Percentiles rank a stretch among this genome's conserved stretches.
These are phyloP conservation scores for Halesus radiatus DNA, from an alignment of 1,140 invertebrate genomes.

Conservation along the genomic window DNA sequence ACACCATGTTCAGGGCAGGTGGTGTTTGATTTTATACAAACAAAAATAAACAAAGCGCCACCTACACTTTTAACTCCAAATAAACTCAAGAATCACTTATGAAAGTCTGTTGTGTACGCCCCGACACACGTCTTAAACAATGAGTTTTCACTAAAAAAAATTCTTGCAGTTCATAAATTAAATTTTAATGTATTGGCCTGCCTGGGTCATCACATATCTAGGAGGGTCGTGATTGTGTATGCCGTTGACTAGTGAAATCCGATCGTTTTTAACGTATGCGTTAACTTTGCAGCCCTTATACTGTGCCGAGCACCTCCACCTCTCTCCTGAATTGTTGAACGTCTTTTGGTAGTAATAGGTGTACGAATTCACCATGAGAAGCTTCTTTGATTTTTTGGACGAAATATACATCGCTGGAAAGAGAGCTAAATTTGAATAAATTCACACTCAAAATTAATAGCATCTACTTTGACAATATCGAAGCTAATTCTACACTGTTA, in stretches of 20 bases:
- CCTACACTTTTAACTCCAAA: too few relatives aligned
- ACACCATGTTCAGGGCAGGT: too few relatives aligned
- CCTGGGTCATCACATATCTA: neutral
- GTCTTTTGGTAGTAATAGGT: conserved; percentile 14
- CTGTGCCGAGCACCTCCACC: neutral
- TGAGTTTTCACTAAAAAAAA: too few relatives aligned
- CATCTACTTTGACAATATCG: neutral
- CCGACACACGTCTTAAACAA: too few relatives aligned
- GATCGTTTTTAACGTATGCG: neutral
- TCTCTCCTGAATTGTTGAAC: neutral
- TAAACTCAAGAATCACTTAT: too few relatives aligned
- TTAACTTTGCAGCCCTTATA: conserved; percentile 18
- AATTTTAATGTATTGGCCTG: conserved; percentile 5
- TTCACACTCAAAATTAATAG: neutral
- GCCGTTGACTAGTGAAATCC: neutral
- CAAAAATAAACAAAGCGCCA: too few relatives aligned
- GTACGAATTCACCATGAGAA: conserved; percentile 6
- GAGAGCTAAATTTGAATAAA: neutral
- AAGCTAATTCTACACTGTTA: too few relatives aligned
- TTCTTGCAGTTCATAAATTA: neutral
- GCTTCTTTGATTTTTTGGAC: neutral
- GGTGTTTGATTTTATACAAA: too few relatives aligned
- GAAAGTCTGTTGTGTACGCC: too few relatives aligned
- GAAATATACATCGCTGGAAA: too few relatives aligned
- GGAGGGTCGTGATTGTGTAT: neutral